Evolutionary conservation across 2,888 invertebrate species (phyloP), one percentile per base, ranked within the genome.

Genomic region (Oscheius sp.): DNA sequence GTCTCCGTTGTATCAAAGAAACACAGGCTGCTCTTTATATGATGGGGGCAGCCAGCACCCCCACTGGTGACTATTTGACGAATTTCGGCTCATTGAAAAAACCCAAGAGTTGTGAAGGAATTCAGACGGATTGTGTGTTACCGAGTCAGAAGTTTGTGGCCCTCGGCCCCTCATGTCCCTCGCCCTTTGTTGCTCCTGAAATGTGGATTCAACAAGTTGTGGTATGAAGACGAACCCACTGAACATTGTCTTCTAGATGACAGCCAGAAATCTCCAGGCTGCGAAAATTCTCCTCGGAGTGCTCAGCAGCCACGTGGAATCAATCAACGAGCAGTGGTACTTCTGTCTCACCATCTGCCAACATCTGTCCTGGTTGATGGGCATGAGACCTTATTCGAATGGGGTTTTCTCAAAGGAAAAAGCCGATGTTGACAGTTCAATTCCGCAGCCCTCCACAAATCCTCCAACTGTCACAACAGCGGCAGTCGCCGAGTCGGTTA

Each of bases 201-300:
- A 92, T 38, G 91, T 92, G 67, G 92, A 93, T 85, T 92, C 91
- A 91, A n/a, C 92, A 92, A 45, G 96, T 97, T 64, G 95, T 96
- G 94, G 88, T 88, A 70, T 67, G 80, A 14, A 9, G 1, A 47
- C 28, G 6, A 5, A 63, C 12, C 9, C 4, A 32, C 30, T 51
- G 14, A 6, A 4, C 3, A 9, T 24, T 9, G 26, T 26, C 59
- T 82, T 86, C 50, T 80, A 89, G 88, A 89, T 98, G 84, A 97
- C 96, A 2, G 93, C 95, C 0, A 95, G 97, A 83, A 98, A 98
- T 90, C 90, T 98, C 67, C 94, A 96, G 83, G 95, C 95, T 32
- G 95, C 97, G 92, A 90, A 94, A 73, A 93, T 95, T 0, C 89
- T 98, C 56, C 89, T 98, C 51, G 72, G 69, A 2, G 67, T 71